Evolutionary conservation across 2,888 invertebrate species (phyloP).

Genomic region (Amphipyra tragopoginis): DNA sequence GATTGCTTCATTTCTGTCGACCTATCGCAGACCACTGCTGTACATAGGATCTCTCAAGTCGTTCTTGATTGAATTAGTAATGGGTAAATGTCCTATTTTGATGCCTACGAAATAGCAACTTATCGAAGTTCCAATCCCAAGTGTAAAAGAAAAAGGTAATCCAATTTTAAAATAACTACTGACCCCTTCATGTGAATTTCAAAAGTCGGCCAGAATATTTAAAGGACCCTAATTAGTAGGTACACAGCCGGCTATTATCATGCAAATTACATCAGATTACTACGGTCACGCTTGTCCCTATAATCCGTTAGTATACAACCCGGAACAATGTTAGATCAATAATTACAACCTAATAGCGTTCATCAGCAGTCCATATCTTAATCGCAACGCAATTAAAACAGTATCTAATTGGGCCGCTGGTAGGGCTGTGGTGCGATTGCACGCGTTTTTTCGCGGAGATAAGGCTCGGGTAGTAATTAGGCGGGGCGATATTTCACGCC

Average conservation of each 20-base stretch:
- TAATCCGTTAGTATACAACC: not conserved
- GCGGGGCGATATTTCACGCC: slow-evolving; percentile 58
- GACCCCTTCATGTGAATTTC: too few species aligned
- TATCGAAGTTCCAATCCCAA: too few species aligned
- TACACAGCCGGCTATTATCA: not conserved
- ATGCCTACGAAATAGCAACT: too few species aligned
- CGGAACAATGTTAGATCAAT: slow-evolving; percentile 18
- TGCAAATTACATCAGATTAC: slow-evolving; percentile 1
- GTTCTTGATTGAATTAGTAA: too few species aligned
- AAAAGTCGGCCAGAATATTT: too few species aligned
- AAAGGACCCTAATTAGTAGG: too few species aligned
- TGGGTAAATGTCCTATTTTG: too few species aligned
- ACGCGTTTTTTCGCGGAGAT: slow-evolving; percentile 55
- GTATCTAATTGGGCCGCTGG: slow-evolving; percentile 31
- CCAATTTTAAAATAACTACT: too few species aligned
- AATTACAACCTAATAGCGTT: slow-evolving; percentile 17
- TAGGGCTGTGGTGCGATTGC: slow-evolving; percentile 27
- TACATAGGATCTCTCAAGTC: too few species aligned
- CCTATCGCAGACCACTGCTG: too few species aligned
- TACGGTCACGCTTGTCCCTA: not conserved
- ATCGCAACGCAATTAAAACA: slow-evolving; percentile 47
- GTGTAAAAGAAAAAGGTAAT: too few species aligned
- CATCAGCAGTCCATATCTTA: slow-evolving; percentile 33
- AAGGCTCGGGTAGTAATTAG: slow-evolving; percentile 61
- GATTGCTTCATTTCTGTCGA: too few species aligned